These are phyloP conservation scores for Cynaeus angustus DNA, from an alignment of 2,888 invertebrate genomes.

Conservation along the genomic window DNA sequence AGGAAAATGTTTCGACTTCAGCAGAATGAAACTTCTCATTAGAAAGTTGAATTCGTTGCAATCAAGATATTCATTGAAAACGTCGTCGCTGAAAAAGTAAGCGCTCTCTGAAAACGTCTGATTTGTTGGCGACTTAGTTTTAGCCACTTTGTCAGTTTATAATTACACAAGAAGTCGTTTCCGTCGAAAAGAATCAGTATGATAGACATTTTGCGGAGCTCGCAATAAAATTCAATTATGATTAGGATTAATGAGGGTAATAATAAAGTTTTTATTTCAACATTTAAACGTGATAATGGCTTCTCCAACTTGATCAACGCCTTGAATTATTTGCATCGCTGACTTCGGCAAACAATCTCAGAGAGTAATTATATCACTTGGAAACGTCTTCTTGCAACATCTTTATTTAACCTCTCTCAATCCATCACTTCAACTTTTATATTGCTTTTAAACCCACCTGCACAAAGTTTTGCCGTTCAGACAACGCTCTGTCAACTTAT, in stretches of 20 bases:
- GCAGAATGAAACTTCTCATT: conserved; percentile 40
- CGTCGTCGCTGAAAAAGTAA: conserved; percentile 32
- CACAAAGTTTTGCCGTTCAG: conserved; percentile 52
- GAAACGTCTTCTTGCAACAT: conserved; percentile 54
- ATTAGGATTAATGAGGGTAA: conserved; percentile 52
- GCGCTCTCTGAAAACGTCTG: conserved; percentile 28
- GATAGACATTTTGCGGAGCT: conserved; percentile 28
- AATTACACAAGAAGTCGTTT: conserved; percentile 20
- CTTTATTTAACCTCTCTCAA: conserved; percentile 54
- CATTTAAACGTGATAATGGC: conserved; percentile 59
- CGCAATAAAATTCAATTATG: conserved; percentile 53
- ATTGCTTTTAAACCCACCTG: conserved; percentile 56
- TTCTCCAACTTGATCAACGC: conserved; percentile 62
- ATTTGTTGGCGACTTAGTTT: conserved; percentile 33
- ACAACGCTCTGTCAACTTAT: conserved; percentile 49
- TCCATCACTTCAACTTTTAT: conserved; percentile 55
- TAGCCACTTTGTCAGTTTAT: conserved; percentile 27
- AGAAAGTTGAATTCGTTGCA: conserved; percentile 44
- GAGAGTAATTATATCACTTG: conserved; percentile 62
- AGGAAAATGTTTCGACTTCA: conserved; percentile 30
- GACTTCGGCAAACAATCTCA: conserved; percentile 63
- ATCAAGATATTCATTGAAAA: conserved; percentile 36
- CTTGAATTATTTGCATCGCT: conserved; percentile 64
- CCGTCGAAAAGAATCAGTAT: conserved; percentile 9
- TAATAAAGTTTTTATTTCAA: conserved; percentile 55